Conservation (phyloP, 2,797 vertebrate genomes). For the Mareca strepera region DNA sequence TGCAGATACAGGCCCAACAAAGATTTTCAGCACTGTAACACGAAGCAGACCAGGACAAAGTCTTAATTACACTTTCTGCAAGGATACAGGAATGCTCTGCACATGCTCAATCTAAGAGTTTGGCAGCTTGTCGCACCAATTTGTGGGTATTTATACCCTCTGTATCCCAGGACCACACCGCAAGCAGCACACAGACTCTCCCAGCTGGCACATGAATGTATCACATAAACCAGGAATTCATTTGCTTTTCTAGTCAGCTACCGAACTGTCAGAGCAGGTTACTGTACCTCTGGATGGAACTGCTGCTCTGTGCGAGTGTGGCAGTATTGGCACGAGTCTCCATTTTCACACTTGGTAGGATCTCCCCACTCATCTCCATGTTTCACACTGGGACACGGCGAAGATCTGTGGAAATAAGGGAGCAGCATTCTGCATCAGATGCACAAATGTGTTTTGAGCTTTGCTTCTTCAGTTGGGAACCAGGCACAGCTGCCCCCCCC, state of each 20-base stretch:
- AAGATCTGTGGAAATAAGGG: conserved; percentile 81
- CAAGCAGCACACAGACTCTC: not conserved
- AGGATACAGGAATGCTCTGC: not conserved
- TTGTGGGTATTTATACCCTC: not conserved
- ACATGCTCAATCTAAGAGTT: not conserved
- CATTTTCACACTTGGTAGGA: conserved; percentile 96
- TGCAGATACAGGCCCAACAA: conserved; percentile 11
- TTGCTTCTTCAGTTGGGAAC: not conserved
- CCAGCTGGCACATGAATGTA: not conserved
- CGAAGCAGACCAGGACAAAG: conserved; percentile 48
- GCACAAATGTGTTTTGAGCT: not conserved
- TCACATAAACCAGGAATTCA: not conserved
- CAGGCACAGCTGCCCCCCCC: not conserved
- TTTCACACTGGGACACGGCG: conserved; percentile 95
- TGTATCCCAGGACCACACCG: not conserved
- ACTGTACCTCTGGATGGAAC: conserved; percentile 96
- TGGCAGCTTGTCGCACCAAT: not conserved
- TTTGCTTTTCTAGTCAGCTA: not conserved
- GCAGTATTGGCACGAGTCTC: conserved; percentile 95
- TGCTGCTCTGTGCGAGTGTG: conserved; percentile 98
- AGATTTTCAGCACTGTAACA: conserved; percentile 53
- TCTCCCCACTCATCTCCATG: conserved; percentile 99
- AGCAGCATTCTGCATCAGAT: not conserved
- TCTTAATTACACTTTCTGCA: conserved; percentile 39
- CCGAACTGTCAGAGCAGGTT: not conserved